Conservation (phyloP, 2,797 vertebrate species). For the Hipposideros larvatus region DNA sequence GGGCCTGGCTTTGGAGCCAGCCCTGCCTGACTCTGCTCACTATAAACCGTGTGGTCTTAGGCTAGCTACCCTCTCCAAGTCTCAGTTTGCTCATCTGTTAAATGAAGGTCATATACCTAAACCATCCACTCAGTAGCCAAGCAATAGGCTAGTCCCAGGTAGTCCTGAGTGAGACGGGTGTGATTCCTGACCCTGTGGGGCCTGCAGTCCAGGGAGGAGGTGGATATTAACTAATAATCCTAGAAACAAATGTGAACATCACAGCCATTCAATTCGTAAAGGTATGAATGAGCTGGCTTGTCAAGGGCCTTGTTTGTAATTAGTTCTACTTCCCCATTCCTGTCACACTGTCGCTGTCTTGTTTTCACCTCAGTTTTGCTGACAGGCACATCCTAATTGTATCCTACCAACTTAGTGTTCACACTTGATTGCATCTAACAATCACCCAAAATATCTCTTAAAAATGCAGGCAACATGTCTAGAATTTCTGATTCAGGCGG, state of each 20-base stretch:
- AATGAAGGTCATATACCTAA: neutral
- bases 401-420: neutral
- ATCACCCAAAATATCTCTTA: neutral
- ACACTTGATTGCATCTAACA: neutral
- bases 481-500: conserved; percentile 12
- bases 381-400: neutral
- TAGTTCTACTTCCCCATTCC: neutral
- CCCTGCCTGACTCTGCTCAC: neutral
- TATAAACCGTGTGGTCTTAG: neutral
- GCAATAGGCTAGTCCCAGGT: neutral
- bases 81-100: neutral
- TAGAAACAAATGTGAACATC: neutral
- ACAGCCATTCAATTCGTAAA: neutral
- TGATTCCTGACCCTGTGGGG: neutral
- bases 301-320: neutral
- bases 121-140: neutral
- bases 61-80: neutral
- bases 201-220: neutral
- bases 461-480: neutral
- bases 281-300: neutral
- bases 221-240: neutral
- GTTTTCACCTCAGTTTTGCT: neutral
- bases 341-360: neutral
- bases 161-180: neutral
- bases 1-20: neutral